Percentiles rank a stretch among this genome's conserved stretches.
phyloP scores from a whole-genome alignment of 2,797 vertebrate genomes.

The Acanthurus leucopareius region DNA sequence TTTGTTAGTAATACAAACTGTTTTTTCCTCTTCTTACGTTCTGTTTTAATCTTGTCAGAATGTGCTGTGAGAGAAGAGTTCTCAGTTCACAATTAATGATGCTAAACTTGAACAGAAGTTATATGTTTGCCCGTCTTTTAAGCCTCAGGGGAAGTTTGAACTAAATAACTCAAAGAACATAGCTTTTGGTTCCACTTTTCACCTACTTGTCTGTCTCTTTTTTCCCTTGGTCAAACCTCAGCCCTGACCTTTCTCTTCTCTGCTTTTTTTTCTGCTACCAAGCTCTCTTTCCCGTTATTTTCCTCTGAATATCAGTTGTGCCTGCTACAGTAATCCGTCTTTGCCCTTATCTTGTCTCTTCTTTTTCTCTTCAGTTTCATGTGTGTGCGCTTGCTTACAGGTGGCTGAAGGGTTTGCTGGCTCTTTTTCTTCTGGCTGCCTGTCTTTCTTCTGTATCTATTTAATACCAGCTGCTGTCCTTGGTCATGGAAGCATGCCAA shows the following conservation, averaged over 20 bases:
- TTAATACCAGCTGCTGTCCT: conserved; percentile 65
- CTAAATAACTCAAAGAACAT: conserved; percentile 48
- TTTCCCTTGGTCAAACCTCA: conserved; percentile 43
- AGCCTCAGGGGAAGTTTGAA: conserved; percentile 48
- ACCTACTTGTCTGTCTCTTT: conserved; percentile 24
- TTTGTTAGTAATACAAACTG: background rate
- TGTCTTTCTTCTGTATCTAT: conserved; percentile 51
- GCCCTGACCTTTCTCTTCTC: conserved; percentile 58
- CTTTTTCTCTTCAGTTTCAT: conserved; percentile 22
- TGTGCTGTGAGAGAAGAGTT: conserved; percentile 34
- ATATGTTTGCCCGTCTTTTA: conserved; percentile 42
- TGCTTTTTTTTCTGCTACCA: conserved; percentile 16
- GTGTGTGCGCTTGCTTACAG: conserved; percentile 50
- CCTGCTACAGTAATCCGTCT: conserved; percentile 49
- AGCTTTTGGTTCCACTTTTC: conserved; percentile 49
- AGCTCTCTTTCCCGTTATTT: conserved; percentile 48
- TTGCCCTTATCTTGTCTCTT: conserved; percentile 53
- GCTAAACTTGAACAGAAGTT: conserved; percentile 39
- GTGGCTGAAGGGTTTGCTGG: conserved; percentile 50
- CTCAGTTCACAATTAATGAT: conserved; percentile 48
- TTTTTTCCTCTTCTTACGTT: conserved; percentile 14
- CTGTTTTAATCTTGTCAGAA: conserved; percentile 23
- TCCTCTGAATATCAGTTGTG: conserved; percentile 60
- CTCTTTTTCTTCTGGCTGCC: conserved; percentile 27
- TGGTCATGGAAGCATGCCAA: conserved; percentile 39